Evolutionary conservation across 1,140 invertebrate species (phyloP).

Genomic region (Pseudachorutes palmiensis): DNA sequence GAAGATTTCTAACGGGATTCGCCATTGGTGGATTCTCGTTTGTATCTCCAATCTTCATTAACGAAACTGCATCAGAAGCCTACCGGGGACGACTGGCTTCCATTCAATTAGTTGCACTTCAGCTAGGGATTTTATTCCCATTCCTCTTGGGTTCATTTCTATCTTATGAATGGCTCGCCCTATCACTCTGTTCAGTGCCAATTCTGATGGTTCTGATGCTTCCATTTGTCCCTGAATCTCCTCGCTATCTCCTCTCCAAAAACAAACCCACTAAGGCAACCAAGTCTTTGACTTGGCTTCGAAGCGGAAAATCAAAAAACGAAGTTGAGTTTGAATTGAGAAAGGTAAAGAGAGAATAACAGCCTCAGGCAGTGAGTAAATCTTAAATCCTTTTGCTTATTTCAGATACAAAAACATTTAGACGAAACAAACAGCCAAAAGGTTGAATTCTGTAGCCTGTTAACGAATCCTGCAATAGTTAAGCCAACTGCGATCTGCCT

Average conservation of each 20-base stretch:
- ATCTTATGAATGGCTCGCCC: background rate
- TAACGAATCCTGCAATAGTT: background rate
- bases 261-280: background rate
- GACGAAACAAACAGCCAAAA: background rate
- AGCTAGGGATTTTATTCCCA: background rate
- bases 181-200: background rate
- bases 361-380: too few species aligned
- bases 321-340: background rate
- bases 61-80: background rate
- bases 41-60: background rate
- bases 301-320: background rate
- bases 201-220: background rate
- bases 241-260: background rate
- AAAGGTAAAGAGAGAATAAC: too few species aligned
- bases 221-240: background rate
- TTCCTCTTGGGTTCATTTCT: background rate
- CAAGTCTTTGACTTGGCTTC: background rate
- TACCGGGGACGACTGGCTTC: background rate
- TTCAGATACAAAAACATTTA: background rate
- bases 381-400: background rate
- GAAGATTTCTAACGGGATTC: constrained; percentile 18
- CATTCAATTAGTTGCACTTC: background rate
- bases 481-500: constrained; percentile 52
- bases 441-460: background rate
- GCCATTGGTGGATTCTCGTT: background rate